Evolutionary conservation across 2,888 invertebrate genomes (phyloP).

Genomic region (Catonia carolina): DNA sequence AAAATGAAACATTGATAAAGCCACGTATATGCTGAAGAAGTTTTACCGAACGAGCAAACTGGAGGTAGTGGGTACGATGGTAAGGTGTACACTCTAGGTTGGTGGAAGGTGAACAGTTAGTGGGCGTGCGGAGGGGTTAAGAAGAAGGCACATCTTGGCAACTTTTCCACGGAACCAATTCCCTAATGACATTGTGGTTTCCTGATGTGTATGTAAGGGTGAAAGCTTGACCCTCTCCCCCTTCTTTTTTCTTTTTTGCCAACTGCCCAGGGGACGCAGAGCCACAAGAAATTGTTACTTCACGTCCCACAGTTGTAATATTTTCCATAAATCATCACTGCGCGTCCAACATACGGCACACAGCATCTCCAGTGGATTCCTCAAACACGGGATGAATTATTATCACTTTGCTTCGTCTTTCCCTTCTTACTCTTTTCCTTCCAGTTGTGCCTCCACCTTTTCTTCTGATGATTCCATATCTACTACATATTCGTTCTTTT

Average conservation of each 20-base stretch:
- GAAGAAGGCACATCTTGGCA: neutral
- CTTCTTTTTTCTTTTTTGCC: neutral
- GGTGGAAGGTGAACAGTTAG: neutral
- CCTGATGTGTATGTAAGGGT: conserved; percentile 20
- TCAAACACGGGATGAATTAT: conserved; percentile 20
- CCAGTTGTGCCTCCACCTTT: neutral
- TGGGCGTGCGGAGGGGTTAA: too few species aligned
- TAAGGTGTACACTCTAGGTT: neutral
- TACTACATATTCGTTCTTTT: neutral
- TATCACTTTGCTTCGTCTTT: conserved; percentile 14
- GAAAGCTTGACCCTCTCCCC: conserved; percentile 5
- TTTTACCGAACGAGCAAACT: conserved; percentile 1
- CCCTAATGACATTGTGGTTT: conserved; percentile 26
- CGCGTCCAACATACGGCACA: conserved; percentile 2
- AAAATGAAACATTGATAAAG: conserved; percentile 12
- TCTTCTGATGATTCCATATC: neutral
- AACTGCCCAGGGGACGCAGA: neutral
- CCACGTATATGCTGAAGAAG: neutral
- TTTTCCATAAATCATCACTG: conserved; percentile 48
- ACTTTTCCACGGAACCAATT: conserved; percentile 19
- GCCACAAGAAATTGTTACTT: conserved; percentile 24
- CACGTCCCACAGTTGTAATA: conserved; percentile 40
- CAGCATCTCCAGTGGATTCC: conserved; percentile 18
- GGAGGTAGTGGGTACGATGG: neutral
- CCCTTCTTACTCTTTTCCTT: neutral